Evolutionary conservation across 2,113 vertebrate genomes (phyloP).

Genomic region (Phylloscopus trochiloides): DNA sequence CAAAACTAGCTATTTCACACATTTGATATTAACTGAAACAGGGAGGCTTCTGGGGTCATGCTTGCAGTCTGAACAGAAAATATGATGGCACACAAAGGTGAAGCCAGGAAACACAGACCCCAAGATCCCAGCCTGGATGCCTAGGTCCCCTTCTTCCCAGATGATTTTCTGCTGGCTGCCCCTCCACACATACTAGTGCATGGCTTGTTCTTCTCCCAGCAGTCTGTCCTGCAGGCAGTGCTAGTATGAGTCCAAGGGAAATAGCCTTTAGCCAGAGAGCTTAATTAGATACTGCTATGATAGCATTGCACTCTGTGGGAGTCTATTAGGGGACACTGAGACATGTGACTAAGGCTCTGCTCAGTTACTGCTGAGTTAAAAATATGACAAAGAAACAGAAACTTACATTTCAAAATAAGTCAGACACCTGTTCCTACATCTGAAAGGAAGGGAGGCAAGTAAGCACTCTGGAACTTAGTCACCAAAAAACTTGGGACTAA

Average conservation of each 20-base stretch:
- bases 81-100: not conserved
- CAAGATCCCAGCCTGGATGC: not conserved
- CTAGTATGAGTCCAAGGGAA: not conserved
- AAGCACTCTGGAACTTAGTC: not conserved
- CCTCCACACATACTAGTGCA: too few relatives aligned
- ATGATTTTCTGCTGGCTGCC: not conserved
- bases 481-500: not conserved
- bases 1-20: not conserved
- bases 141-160: not conserved
- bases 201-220: not conserved
- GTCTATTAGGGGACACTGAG: not conserved
- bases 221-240: not conserved
- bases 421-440: not conserved
- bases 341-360: not conserved
- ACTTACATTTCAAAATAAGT: not conserved
- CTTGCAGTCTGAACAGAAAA: not conserved
- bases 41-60: not conserved
- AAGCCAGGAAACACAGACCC: not conserved
- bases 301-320: not conserved
- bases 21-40: not conserved
- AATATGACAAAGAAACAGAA: not conserved
- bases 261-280: not conserved
- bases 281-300: not conserved
- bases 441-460: not conserved
- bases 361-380: not conserved